Base-by-base conservation (phyloP, 2,888 invertebrate species). In the Podabrus alpinus region DNA sequence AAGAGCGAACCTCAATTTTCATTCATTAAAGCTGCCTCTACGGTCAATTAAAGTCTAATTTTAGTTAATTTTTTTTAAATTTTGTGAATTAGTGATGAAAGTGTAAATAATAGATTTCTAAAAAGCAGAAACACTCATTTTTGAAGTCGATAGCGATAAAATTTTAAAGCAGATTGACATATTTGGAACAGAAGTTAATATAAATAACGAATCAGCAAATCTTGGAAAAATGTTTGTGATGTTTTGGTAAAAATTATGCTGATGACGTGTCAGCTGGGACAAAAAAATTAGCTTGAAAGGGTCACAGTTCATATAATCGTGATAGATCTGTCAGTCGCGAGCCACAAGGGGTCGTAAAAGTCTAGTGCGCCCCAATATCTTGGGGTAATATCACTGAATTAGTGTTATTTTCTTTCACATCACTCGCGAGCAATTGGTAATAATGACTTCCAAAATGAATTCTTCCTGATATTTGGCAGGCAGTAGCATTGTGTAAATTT, bases 371-470 rank as follows among this genome's bases (percentile, higher is more conserved):
- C 76, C 72, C 76, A 76, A 76, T 73, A 76, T 76, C 76, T 77
- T 71, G 71, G 21, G 61, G 62, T 45, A 74, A 74, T 76, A 73
- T 68, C 67, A 75, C 73, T 77, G 73, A 77, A 73, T 77, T 77
- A 77, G 75, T 77, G 77, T 75, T 77, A 75, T 77, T 75, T 71
- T 61, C 60, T 24, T 61, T 77, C 74, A 69, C 74, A 77, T 77
- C 74, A 73, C 73, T 76, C 78, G 74, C 71, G 72, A 71, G 68
- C 74, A 76, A 76, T 78, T 78, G 74, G 72, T 78, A 76, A 76
- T 77, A 78, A 78, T 76, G 78, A 76, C 74, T 67, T 69, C 61
- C 24, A 72, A 74, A 77, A 79, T 79, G 77, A 77, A 79, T 79
- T 78, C 76, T 74, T 59, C 71, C 25, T 75, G 77, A 73, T 72